Percentiles rank a stretch among this genome's conserved stretches.
Conservation (phyloP, 2,113 vertebrate genomes). For the Nycticorax nycticorax region DNA sequence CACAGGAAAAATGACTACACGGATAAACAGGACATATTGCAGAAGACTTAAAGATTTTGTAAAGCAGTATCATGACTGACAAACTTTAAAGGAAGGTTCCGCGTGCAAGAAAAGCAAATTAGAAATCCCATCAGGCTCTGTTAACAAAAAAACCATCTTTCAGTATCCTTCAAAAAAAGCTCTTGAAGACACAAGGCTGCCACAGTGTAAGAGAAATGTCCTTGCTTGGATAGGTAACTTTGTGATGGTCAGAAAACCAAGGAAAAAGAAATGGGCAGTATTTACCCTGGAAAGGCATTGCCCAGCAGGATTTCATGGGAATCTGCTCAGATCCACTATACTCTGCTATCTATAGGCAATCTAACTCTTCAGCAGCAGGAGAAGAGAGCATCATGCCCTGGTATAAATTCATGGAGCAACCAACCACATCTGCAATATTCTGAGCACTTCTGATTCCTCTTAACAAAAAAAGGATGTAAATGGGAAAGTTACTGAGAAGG, state of each 20-base stretch:
- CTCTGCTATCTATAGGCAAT: not conserved
- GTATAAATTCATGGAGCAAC: not conserved
- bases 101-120: not conserved
- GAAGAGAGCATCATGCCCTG: not conserved
- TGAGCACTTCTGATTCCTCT: not conserved
- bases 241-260: not conserved
- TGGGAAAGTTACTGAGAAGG: not conserved
- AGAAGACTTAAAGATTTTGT: not conserved
- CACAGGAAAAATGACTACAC: not conserved
- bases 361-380: not conserved
- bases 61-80: accelerated
- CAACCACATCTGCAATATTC: not conserved
- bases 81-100: not conserved
- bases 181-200: not conserved
- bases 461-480: not conserved
- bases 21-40: not conserved
- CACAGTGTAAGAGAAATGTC: not conserved
- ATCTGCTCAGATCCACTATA: not conserved
- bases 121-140: not conserved
- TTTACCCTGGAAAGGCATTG: not conserved
- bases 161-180: not conserved
- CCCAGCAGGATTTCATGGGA: not conserved
- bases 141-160: not conserved
- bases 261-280: not conserved
- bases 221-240: not conserved